phyloP scores from a whole-genome alignment of 1,140 invertebrate genomes.

The Caenorhabditis brenneri region DNA sequence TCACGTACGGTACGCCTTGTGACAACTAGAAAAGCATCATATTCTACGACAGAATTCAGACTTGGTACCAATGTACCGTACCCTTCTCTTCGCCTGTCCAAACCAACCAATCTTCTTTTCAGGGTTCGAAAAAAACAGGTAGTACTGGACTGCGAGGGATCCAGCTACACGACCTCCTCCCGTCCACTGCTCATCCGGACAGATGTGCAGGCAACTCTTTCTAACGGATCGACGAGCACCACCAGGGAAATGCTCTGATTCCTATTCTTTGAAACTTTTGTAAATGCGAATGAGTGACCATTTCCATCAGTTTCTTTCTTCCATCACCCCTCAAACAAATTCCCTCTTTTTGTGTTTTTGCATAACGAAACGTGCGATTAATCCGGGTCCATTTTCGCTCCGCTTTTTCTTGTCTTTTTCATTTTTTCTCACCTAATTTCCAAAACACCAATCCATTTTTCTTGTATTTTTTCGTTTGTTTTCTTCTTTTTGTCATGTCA shows the following conservation, averaged over 20 bases:
- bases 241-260: background rate
- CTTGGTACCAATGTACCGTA: too few species aligned
- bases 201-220: conserved; percentile 43
- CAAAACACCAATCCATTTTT: too few species aligned
- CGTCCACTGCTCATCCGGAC: conserved; percentile 45
- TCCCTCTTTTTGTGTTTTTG: background rate
- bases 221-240: conserved; percentile 14
- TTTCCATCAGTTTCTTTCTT: too few species aligned
- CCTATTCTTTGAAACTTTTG: too few species aligned
- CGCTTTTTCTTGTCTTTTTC: background rate
- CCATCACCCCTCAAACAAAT: too few species aligned
- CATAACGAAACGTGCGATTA: conserved; percentile 19
- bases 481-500: background rate
- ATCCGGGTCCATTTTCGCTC: conserved; percentile 25
- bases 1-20: too few species aligned
- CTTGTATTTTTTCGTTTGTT: background rate
- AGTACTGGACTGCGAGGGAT: conserved; percentile 41
- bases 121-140: conserved; percentile 43
- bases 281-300: too few species aligned
- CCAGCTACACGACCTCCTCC: conserved; percentile 40
- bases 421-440: background rate
- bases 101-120: background rate
- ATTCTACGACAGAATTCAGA: too few species aligned
- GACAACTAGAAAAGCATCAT: too few species aligned
- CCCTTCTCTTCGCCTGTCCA: too few species aligned